Evolutionary conservation across 2,888 invertebrate genomes (phyloP).

Genomic region (Callimorpha dominula): DNA sequence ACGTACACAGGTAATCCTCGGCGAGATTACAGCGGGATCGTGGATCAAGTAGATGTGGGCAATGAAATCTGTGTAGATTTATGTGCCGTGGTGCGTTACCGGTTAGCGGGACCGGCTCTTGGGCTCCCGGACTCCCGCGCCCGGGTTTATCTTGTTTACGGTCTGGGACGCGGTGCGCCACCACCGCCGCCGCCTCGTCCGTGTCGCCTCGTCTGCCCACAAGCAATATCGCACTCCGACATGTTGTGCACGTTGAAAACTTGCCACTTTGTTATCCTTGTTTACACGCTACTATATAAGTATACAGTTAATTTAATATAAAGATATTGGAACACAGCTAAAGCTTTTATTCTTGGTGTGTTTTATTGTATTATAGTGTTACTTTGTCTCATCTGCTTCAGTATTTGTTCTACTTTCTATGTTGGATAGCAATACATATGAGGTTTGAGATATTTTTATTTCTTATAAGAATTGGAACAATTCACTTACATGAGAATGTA

Average conservation of each 20-base stretch:
- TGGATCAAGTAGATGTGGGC: constrained; percentile 61
- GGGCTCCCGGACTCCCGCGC: constrained; percentile 33
- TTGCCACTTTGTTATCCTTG: constrained; percentile 50
- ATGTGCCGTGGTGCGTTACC: constrained; percentile 66
- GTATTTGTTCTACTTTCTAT: not conserved
- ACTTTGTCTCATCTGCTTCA: not conserved
- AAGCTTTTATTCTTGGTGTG: constrained; percentile 17
- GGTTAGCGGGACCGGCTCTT: constrained; percentile 33
- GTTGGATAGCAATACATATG: not conserved
- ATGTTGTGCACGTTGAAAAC: constrained; percentile 55
- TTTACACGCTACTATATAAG: constrained; percentile 48
- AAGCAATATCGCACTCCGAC: constrained; percentile 53
- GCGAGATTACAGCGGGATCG: constrained; percentile 61
- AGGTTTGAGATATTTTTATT: too few relatives aligned
- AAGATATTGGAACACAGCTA: constrained; percentile 22
- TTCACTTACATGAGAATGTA: too few relatives aligned
- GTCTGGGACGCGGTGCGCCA: constrained; percentile 53
- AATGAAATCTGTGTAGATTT: constrained; percentile 75
- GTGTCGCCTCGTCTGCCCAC: constrained; percentile 58
- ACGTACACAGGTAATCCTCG: constrained; percentile 52
- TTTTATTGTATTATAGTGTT: constrained; percentile 4
- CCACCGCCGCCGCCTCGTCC: constrained; percentile 27
- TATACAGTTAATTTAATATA: constrained; percentile 35
- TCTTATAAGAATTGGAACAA: too few relatives aligned
- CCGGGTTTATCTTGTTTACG: constrained; percentile 77